Base-by-base conservation (phyloP, 2,113 vertebrate species). In the Ranitomeya imitator region DNA sequence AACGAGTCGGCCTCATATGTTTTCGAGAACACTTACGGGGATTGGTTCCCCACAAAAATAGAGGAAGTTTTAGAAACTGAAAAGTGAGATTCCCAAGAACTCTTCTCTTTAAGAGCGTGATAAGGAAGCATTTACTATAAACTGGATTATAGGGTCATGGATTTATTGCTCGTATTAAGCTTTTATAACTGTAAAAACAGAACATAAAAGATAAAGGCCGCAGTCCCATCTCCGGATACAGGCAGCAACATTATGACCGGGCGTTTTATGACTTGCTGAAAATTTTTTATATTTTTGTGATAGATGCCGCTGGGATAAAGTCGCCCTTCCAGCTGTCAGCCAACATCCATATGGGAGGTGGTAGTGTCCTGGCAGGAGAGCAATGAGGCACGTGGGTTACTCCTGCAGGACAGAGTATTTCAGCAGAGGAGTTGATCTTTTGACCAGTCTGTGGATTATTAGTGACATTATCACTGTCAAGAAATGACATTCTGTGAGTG, bases 151-250 rank as follows among this genome's bases (percentile, higher is more conserved):
- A 23, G 45, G 45, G 37, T 83, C 65, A 83, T 83, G 52, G 57
- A 61, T 81, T 81, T 83, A 83, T 83, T 83, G 63, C 81, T 51
- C 45, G 52, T 65, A 83, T 83, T 83, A 83, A 51, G 45, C 60
- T 69, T 69, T 3, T 83, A 69, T 67, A 10, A 67, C 83, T 71
- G 83, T 59, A 55, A 16, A 85, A 55, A 85, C 15, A 85, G 15
- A 14, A 57, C 54, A 73, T 55, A 71, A 85, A 71, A 85, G 45
- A 69, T n/a, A 55, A 14, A 63, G 57, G 26, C 45, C 63, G 31
- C 18, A 5, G 31, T 18, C 15, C 57, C 37, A 45, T 45, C 37
- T 79, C 78, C 12, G 7, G 55, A 31, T 52, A n/a, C 16, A 6
- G 37, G 23, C 55, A n/a, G 77, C n/a, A 57, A 45, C 18, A 54